phyloP scores from a whole-genome alignment of 2,797 vertebrate genomes.

The Poeciliopsis presidionis region DNA sequence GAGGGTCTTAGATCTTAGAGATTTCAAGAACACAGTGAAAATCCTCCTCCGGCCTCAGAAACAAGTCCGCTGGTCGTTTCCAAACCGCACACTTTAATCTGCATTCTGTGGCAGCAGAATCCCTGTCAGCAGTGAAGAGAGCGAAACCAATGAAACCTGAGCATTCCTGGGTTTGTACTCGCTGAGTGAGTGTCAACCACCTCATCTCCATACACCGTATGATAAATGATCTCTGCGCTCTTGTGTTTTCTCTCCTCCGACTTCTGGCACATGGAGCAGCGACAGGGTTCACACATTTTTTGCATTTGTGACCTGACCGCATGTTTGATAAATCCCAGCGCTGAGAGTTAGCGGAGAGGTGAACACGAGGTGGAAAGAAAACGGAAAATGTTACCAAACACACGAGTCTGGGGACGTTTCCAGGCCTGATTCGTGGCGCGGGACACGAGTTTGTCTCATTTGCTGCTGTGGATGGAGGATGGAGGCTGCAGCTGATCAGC shows the following conservation, averaged over 20 bases:
- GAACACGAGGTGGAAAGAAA: not conserved
- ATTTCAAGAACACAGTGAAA: not conserved
- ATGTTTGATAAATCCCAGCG: not conserved
- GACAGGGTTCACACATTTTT: conserved; percentile 1
- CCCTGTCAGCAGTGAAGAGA: conserved; percentile 9
- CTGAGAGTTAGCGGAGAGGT: not conserved
- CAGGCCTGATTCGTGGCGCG: not conserved
- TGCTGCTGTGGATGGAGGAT: not conserved
- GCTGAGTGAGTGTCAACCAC: conserved; percentile 9
- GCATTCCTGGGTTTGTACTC: not conserved
- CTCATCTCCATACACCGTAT: not conserved
- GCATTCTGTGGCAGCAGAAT: conserved; percentile 11
- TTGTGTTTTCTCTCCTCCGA: conserved; percentile 10
- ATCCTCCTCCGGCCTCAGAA: not conserved
- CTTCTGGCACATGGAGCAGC: not conserved
- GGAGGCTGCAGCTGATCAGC: not conserved
- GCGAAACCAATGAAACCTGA: conserved; percentile 23
- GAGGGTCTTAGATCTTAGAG: not conserved
- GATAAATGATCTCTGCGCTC: conserved; percentile 18
- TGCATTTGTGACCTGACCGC: conserved; percentile 4
- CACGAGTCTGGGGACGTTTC: not conserved
- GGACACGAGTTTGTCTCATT: not conserved
- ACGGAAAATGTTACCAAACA: not conserved
- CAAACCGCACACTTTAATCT: conserved; percentile 36
- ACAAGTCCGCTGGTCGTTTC: not conserved